phyloP scores from a whole-genome alignment of 2,797 vertebrate species.

The Halcyon badia region DNA sequence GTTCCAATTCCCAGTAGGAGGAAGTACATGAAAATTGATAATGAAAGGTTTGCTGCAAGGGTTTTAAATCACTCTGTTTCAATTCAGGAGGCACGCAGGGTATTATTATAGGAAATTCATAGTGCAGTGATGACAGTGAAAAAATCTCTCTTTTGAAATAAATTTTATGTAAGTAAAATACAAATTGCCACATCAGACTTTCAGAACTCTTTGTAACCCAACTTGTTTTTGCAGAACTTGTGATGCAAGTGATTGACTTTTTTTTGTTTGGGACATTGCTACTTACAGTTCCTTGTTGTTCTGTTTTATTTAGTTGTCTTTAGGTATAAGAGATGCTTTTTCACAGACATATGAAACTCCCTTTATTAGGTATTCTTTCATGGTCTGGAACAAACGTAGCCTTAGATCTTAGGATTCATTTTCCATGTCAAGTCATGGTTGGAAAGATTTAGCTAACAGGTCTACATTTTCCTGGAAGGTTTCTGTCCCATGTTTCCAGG shows the following conservation, averaged over 20 bases:
- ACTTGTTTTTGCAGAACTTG: background rate
- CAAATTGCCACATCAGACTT: background rate
- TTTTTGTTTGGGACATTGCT: background rate
- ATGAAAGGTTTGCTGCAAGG: background rate
- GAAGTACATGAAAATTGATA: background rate
- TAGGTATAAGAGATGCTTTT: background rate
- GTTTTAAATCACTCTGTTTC: background rate
- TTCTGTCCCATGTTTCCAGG: background rate
- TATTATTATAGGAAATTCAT: background rate
- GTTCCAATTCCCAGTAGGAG: background rate
- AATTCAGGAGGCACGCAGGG: conserved; percentile 1
- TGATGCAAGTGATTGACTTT: background rate
- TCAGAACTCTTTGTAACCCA: background rate
- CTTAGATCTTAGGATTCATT: background rate
- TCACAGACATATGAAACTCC: fast-evolving
- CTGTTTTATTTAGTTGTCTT: background rate
- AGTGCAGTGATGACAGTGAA: background rate
- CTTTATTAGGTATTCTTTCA: background rate
- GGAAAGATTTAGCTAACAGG: background rate
- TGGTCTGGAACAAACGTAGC: background rate
- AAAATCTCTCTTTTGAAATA: background rate
- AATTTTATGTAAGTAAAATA: background rate
- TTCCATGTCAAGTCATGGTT: background rate
- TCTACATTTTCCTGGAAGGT: background rate
- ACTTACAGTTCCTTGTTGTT: background rate